phyloP scores from a whole-genome alignment of 2,797 vertebrate genomes.

The Prunella strophiata region DNA sequence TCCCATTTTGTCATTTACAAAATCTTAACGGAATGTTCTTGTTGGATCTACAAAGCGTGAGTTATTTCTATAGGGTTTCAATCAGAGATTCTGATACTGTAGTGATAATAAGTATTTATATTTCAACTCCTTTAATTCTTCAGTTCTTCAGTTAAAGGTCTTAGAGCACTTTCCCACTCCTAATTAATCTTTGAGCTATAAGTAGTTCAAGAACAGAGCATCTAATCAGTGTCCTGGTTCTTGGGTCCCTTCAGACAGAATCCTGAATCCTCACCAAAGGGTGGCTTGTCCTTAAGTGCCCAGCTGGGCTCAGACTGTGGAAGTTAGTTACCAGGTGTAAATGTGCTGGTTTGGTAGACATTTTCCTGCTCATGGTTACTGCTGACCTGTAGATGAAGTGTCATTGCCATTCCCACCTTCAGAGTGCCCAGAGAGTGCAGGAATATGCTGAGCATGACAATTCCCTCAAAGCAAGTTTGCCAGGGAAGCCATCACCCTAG shows the following conservation, averaged over 20 bases:
- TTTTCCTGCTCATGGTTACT: background rate
- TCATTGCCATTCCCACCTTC: background rate
- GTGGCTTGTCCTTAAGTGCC: background rate
- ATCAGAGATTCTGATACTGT: background rate
- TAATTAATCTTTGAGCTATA: slow-evolving; percentile 10
- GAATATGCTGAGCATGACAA: background rate
- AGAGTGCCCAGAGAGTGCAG: background rate
- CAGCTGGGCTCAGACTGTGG: background rate
- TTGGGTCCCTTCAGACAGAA: background rate
- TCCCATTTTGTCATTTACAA: background rate
- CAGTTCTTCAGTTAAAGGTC: slow-evolving; percentile 24
- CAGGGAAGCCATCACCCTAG: background rate
- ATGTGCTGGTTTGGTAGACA: background rate
- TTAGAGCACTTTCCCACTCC: slow-evolving; percentile 18
- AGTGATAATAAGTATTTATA: background rate
- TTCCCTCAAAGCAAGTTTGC: background rate
- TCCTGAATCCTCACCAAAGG: background rate
- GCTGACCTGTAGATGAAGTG: background rate
- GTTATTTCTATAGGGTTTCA: background rate
- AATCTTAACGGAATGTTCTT: background rate
- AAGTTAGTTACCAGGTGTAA: background rate
- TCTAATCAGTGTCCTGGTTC: slow-evolving; percentile 27
- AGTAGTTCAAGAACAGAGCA: slow-evolving; percentile 48
- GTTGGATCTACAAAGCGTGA: background rate
- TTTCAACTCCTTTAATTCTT: slow-evolving; percentile 30